Evolutionary conservation across 2,888 invertebrate genomes (phyloP).

Genomic region (Drosophila antonietae): DNA sequence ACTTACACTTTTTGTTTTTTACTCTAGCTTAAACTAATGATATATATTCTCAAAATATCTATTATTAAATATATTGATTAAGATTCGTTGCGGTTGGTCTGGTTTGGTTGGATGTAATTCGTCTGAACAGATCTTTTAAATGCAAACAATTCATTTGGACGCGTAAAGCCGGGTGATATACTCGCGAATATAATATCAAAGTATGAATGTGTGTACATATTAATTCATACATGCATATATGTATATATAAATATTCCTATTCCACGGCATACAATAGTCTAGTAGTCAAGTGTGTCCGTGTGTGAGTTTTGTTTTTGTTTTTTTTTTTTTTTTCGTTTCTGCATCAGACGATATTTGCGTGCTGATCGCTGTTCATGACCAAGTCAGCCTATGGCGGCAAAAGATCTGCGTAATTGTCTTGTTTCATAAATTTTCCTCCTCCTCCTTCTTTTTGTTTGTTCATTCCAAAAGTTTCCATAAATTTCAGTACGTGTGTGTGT

Average conservation of each 20-base stretch:
- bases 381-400: conserved; percentile 50
- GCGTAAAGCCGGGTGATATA: neutral
- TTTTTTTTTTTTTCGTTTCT: conserved; percentile 21
- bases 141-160: neutral
- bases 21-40: neutral
- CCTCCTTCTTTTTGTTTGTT: conserved; percentile 17
- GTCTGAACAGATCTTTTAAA: neutral
- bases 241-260: conserved; percentile 4
- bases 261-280: neutral
- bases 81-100: neutral
- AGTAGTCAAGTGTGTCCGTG: conserved; percentile 12
- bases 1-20: neutral
- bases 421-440: conserved; percentile 24
- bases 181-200: neutral
- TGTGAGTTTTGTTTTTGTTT: conserved; percentile 14
- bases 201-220: neutral
- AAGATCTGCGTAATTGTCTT: conserved; percentile 70
- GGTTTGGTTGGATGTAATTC: neutral
- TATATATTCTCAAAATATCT: neutral
- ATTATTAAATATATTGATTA: neutral
- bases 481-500: neutral
- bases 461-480: conserved; percentile 14
- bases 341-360: conserved; percentile 65
- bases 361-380: conserved; percentile 53
- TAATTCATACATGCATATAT: conserved; percentile 1